Evolutionary conservation across 2,797 vertebrate genomes (phyloP).

Genomic region (Lepilemur ruficaudatus): DNA sequence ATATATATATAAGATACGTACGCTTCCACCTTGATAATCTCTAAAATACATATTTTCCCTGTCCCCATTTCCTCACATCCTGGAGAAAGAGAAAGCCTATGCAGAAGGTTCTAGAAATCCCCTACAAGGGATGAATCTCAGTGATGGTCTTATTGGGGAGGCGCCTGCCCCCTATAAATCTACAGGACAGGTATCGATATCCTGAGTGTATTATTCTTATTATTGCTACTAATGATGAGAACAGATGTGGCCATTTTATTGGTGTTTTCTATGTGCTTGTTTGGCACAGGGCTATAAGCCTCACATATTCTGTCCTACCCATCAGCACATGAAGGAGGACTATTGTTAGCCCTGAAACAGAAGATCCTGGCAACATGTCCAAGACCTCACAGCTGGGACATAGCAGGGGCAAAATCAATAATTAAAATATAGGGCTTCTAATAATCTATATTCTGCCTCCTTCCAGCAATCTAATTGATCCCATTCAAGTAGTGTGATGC

Average conservation of each 20-base stretch:
- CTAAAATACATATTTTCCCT: neutral
- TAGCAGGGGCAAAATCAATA: neutral
- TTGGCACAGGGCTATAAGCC: neutral
- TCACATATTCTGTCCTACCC: neutral
- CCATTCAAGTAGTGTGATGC: neutral
- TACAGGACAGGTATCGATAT: neutral
- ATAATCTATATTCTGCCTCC: neutral
- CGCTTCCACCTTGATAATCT: neutral
- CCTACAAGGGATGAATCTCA: neutral
- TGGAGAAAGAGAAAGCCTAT: neutral
- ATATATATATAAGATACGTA: neutral
- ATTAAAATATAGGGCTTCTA: neutral
- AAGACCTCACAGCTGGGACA: neutral
- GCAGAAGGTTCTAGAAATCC: slow-evolving; percentile 21
- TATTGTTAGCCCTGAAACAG: neutral
- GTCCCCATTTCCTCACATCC: neutral
- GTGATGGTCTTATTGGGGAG: neutral
- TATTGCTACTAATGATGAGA: neutral
- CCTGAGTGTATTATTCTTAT: neutral
- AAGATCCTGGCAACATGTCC: neutral
- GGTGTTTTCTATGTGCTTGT: no score
- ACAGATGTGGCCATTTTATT: neutral
- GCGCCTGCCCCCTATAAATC: neutral
- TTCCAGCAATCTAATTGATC: neutral
- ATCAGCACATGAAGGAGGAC: neutral